Percentiles rank a stretch among this genome's conserved stretches.
These are phyloP conservation scores for Caenorhabditis macrosperma DNA, from an alignment of 2,888 invertebrate species.

Conservation along the genomic window DNA sequence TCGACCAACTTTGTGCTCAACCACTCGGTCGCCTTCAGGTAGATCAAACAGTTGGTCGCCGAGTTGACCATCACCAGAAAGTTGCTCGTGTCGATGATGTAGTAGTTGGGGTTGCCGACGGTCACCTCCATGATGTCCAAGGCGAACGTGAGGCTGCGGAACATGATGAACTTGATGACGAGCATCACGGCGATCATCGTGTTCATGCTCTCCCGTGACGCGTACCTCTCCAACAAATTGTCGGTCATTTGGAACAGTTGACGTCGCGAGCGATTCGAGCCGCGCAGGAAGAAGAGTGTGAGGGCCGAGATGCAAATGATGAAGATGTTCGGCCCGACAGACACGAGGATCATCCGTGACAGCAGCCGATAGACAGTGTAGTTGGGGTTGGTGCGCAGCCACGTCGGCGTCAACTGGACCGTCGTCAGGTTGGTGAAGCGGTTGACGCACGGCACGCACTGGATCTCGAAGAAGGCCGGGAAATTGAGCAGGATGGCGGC, in stretches of 20 bases:
- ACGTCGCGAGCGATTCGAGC: constrained; percentile 73
- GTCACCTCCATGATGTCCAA: constrained; percentile 75
- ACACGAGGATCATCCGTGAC: constrained; percentile 75
- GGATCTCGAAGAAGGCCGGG: constrained; percentile 76
- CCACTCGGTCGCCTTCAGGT: constrained; percentile 73
- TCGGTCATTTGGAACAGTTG: constrained; percentile 76
- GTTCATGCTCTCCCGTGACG: constrained; percentile 72
- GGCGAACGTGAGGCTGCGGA: constrained; percentile 74
- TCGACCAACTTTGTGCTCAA: constrained; percentile 68
- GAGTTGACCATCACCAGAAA: constrained; percentile 76
- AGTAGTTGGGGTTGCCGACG: constrained; percentile 60
- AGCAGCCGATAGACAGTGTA: constrained; percentile 72
- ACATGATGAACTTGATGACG: constrained; percentile 73
- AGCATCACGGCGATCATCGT: constrained; percentile 76
- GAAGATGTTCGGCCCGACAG: constrained; percentile 75
- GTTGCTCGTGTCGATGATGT: constrained; percentile 71
- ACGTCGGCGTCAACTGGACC: constrained; percentile 63
- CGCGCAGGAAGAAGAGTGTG: constrained; percentile 72
- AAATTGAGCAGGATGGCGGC: constrained; percentile 72
- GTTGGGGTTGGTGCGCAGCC: constrained; percentile 63
- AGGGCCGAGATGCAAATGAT: constrained; percentile 68
- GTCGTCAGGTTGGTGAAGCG: constrained; percentile 3
- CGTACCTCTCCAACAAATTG: constrained; percentile 71
- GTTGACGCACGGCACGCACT: constrained; percentile 45
- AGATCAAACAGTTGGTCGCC: constrained; percentile 78